Base-by-base conservation (phyloP, 1,140 invertebrate species). In the Akabosia matsudoensis region DNA sequence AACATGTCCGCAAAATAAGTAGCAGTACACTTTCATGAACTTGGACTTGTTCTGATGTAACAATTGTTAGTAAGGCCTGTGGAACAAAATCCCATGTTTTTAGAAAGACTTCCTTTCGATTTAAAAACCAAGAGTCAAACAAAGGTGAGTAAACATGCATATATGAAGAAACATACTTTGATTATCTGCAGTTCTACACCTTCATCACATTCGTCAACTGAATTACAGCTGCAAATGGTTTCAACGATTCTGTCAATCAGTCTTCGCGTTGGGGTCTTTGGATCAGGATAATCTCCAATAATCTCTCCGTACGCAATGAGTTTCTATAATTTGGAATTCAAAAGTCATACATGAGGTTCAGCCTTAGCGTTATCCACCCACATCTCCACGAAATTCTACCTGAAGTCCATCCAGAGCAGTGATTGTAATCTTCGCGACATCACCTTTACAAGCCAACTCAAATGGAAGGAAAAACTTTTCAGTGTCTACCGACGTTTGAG, bases 391-490 rank as follows among this genome's bases (percentile, higher is more conserved):
- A 33, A 76, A 78, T 74, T 16, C 76, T 82, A 91, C 90, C 85
- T 92, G 90, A 45, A 99, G 86, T 84, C 97, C 99, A 85, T 99
- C 98, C 24, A 99, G 85, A 1, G 97, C 94, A 1, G 94, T 96
- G 1, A 97, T 94, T 7, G 99, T 95, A 84, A 99, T 98, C 81
- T 94, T 88, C 0, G 95, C 89, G 24, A 93, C 93, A 86, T 96
- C 97, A 83, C 96, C 98, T 85, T 98, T 95, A 86, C 97, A 99
- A 1, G 97, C 97, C 82, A 99, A 84, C 86, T 99, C 97, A 87
- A 99, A 99, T 4, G 97, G 97, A 74, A 97, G 84, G 85, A 99
- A 99, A 86, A 99, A 98, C 83, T 96, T 96, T 85, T 99, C 97
- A 18, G 96, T 96, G 76, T 95, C 94, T 76, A 97, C 70, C 91